These are phyloP conservation scores for Arion vulgaris DNA, from an alignment of 1,140 invertebrate genomes.

Conservation along the genomic window DNA sequence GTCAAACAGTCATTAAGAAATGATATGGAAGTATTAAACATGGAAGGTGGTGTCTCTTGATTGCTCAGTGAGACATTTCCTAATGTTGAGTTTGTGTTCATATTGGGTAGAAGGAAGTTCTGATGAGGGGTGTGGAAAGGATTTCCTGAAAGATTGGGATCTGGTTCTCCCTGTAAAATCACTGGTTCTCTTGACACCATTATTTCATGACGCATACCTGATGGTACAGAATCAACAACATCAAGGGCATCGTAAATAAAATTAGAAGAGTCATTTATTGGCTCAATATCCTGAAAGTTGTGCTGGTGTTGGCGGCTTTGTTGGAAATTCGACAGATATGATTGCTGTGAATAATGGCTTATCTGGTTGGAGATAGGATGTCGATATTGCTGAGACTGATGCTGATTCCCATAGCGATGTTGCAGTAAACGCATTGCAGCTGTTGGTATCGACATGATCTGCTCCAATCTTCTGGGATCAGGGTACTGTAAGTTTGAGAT, in stretches of 20 bases:
- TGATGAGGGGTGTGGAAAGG: background rate
- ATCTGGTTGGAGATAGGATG: background rate
- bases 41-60: background rate
- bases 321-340: background rate
- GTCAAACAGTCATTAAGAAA: background rate
- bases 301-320: background rate
- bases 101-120: background rate
- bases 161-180: background rate
- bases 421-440: background rate
- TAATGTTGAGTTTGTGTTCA: background rate
- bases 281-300: background rate
- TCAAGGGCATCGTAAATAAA: background rate
- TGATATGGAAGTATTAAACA: background rate
- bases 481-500: background rate
- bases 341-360: background rate
- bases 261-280: background rate
- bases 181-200: background rate
- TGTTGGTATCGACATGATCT: background rate
- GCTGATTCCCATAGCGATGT: background rate
- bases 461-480: background rate
- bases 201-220: background rate
- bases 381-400: background rate
- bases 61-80: background rate
- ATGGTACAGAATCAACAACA: background rate
- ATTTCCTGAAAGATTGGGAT: background rate